phyloP scores from a whole-genome alignment of 2,888 invertebrate genomes.

The Andrena marginata region DNA sequence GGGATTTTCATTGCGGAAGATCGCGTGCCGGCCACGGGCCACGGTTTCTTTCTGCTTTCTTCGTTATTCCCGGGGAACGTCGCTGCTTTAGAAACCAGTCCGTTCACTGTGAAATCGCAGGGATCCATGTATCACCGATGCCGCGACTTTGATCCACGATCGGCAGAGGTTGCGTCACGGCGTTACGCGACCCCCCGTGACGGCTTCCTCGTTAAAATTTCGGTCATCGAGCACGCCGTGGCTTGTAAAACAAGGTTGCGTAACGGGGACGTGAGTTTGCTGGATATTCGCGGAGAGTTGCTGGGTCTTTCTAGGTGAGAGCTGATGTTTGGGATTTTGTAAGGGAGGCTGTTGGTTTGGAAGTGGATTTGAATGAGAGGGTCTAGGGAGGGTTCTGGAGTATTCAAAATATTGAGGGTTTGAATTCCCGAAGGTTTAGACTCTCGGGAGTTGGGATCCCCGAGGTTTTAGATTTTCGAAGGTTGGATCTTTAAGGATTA shows the following conservation, averaged over 20 bases:
- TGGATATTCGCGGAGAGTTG: too few relatives aligned
- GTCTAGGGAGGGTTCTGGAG: too few relatives aligned
- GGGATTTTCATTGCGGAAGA: slow-evolving; percentile 72
- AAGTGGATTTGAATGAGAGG: too few relatives aligned
- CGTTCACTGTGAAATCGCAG: slow-evolving; percentile 55
- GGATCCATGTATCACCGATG: not conserved
- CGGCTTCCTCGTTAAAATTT: slow-evolving; percentile 39
- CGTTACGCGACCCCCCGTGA: slow-evolving; percentile 16
- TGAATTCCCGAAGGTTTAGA: too few relatives aligned
- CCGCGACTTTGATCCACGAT: slow-evolving; percentile 7
- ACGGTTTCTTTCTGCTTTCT: slow-evolving; percentile 71
- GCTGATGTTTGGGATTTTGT: too few relatives aligned
- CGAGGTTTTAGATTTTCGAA: too few relatives aligned
- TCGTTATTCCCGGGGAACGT: slow-evolving; percentile 45
- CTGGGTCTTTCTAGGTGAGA: too few relatives aligned
- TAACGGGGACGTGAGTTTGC: too few relatives aligned
- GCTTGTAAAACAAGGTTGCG: not conserved
- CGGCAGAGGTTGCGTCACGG: slow-evolving; percentile 16
- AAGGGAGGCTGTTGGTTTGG: too few relatives aligned
- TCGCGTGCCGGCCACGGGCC: slow-evolving; percentile 68
- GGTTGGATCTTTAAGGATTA: too few relatives aligned
- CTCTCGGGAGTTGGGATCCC: too few relatives aligned
- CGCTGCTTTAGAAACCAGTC: slow-evolving; percentile 60
- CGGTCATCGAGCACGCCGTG: not conserved
- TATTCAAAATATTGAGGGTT: too few relatives aligned